phyloP scores from a whole-genome alignment of 2,888 invertebrate genomes.

The Drosophila falleni region DNA sequence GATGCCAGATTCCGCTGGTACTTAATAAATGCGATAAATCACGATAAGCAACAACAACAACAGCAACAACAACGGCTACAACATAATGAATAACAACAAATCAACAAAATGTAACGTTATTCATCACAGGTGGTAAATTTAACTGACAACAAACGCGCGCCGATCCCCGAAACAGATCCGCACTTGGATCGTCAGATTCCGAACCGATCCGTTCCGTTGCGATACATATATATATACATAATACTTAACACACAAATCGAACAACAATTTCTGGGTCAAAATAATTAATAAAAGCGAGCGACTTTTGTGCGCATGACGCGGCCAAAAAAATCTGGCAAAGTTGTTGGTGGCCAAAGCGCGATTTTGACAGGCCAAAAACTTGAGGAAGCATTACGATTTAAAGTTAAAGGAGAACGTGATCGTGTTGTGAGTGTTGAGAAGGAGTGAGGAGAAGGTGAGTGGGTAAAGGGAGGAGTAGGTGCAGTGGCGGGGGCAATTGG shows the following conservation, averaged over 20 bases:
- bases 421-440: not conserved
- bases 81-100: conserved; percentile 50
- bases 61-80: conserved; percentile 31
- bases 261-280: conserved; percentile 75
- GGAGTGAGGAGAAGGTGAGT: not conserved
- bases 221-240: conserved; percentile 22
- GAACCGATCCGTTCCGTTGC: conserved; percentile 10
- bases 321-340: conserved; percentile 51
- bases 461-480: not conserved
- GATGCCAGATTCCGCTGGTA: conserved; percentile 61
- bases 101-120: conserved; percentile 80
- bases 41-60: conserved; percentile 52
- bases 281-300: conserved; percentile 75
- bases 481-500: not conserved
- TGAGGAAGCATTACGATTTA: conserved; percentile 48
- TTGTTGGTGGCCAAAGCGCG: conserved; percentile 40
- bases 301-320: conserved; percentile 71
- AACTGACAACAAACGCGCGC: conserved; percentile 80
- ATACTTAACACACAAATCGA: conserved; percentile 62
- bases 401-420: conserved; percentile 16
- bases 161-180: conserved; percentile 54
- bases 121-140: conserved; percentile 82
- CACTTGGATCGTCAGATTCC: conserved; percentile 28
- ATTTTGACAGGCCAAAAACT: conserved; percentile 34
- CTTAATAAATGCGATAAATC: conserved; percentile 68